Percentiles rank a stretch among this genome's conserved stretches.
Evolutionary conservation across 2,888 invertebrate genomes (phyloP).

Genomic region (Plebejus melissa): DNA sequence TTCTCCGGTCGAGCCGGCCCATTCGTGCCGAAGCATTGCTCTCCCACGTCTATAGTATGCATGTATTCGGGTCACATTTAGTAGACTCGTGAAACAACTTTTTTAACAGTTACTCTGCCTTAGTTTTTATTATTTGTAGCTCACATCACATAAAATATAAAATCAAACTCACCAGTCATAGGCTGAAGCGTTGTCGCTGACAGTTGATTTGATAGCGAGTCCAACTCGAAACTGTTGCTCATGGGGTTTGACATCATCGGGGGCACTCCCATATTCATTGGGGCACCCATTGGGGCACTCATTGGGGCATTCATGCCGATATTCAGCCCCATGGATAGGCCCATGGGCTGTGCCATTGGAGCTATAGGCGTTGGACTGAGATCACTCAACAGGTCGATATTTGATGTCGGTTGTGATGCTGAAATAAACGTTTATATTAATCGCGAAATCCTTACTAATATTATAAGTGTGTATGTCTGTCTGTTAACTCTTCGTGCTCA

Average conservation of each 20-base stretch:
- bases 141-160: not conserved
- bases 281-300: not conserved
- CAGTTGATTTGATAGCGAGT: conserved; percentile 46
- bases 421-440: not conserved
- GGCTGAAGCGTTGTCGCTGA: conserved; percentile 47
- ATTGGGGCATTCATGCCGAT: conserved; percentile 3
- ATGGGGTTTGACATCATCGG: conserved; percentile 15
- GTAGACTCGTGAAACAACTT: no score
- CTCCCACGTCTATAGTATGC: no score
- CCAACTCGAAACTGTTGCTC: conserved; percentile 38
- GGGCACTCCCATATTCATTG: not conserved
- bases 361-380: conserved; percentile 42
- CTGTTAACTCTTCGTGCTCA: no score
- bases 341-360: conserved; percentile 30
- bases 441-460: no score
- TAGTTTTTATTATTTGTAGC: no score
- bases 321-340: conserved; percentile 26
- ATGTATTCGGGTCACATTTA: no score
- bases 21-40: no score
- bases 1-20: no score
- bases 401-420: conserved; percentile 49
- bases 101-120: no score
- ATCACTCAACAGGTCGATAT: conserved; percentile 59
- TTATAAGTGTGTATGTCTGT: no score
- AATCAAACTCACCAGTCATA: conserved; percentile 41